phyloP scores from a whole-genome alignment of 2,113 vertebrate genomes.

The Polypterus senegalus region DNA sequence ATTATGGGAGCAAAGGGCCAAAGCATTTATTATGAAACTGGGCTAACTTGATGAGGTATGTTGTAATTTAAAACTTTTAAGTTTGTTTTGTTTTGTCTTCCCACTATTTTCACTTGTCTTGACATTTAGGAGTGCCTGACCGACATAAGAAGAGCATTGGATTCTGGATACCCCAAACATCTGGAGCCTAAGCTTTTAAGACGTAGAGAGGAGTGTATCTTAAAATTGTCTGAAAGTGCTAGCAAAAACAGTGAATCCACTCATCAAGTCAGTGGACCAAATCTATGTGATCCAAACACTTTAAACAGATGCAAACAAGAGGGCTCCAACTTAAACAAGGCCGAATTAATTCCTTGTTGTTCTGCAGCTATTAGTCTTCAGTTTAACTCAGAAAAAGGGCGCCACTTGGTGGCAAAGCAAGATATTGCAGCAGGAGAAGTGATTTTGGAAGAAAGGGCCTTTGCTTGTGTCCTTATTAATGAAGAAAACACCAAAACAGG shows the following conservation, averaged over 20 bases:
- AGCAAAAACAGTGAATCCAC: conserved; percentile 16
- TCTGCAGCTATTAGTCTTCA: conserved; percentile 44
- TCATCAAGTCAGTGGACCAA: not conserved
- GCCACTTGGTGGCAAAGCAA: conserved; percentile 58
- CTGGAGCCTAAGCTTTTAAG: conserved; percentile 64
- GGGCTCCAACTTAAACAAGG: not conserved
- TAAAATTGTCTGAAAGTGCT: conserved; percentile 31
- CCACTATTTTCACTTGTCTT: conserved; percentile 10
- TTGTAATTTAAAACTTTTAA: not conserved
- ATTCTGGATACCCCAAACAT: conserved; percentile 59
- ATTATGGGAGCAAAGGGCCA: not conserved
- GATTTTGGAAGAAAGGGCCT: conserved; percentile 68
- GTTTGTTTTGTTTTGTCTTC: conserved; percentile 5
- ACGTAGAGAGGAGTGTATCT: conserved; percentile 57
- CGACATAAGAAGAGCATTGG: conserved; percentile 63
- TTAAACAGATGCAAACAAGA: not conserved
- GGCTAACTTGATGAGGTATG: conserved; percentile 26
- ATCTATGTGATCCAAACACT: not conserved
- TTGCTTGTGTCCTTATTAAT: conserved; percentile 69
- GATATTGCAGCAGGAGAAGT: conserved; percentile 61
- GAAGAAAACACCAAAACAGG: conserved; percentile 25
- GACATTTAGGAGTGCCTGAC: conserved; percentile 61
- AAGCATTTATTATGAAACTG: not conserved
- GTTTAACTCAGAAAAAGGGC: conserved; percentile 56
- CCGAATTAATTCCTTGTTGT: conserved; percentile 22